Evolutionary conservation across 2,113 vertebrate genomes (phyloP).

Genomic region (Euleptes europaea): DNA sequence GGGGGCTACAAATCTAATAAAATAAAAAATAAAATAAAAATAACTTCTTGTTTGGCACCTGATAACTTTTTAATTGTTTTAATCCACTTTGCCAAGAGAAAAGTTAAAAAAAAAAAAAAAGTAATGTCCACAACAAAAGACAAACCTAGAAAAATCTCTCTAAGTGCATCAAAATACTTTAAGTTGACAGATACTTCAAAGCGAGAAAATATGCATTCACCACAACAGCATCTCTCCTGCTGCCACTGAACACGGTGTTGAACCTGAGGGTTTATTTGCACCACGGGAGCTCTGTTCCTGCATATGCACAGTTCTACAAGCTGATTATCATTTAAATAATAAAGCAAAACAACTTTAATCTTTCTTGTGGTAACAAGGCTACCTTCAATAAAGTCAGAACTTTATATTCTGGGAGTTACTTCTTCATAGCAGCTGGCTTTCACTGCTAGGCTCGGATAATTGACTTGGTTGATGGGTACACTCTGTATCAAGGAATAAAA

Average conservation of each 20-base stretch:
- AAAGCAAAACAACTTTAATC: conserved; percentile 6
- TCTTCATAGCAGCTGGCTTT: not conserved
- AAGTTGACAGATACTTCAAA: conserved; percentile 32
- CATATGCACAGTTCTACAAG: conserved; percentile 4
- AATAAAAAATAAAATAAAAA: too few species aligned
- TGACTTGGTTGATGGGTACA: not conserved
- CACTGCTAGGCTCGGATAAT: not conserved
- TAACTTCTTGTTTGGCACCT: not conserved
- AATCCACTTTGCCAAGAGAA: not conserved
- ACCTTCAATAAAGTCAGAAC: conserved; percentile 2
- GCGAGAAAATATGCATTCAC: not conserved
- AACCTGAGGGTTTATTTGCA: conserved; percentile 17
- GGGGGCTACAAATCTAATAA: too few species aligned
- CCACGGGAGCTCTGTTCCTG: conserved; percentile 13
- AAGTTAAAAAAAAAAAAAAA: not conserved
- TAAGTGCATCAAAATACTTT: not conserved
- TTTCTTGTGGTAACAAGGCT: conserved; percentile 37
- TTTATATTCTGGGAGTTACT: not conserved
- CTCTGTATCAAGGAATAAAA: not conserved
- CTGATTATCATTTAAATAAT: conserved; percentile 34
- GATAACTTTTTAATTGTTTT: not conserved
- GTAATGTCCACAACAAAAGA: conserved; percentile 13
- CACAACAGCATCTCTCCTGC: not conserved
- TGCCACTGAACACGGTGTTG: conserved; percentile 3
- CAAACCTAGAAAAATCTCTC: conserved; percentile 24